Conservation (phyloP, 1,140 invertebrate species). For the Panulirus ornatus region DNA sequence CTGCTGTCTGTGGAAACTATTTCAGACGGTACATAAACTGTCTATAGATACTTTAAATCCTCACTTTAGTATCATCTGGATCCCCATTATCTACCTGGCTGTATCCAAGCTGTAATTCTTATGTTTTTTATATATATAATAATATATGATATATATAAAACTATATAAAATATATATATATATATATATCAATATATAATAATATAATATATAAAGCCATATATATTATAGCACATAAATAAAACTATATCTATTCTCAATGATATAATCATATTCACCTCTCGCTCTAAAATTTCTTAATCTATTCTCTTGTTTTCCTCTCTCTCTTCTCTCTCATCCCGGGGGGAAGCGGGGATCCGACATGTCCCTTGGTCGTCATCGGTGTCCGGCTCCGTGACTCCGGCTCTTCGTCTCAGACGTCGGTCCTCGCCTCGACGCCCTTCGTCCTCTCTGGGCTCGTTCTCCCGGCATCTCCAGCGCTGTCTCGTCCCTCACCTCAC, state of each 20-base stretch:
- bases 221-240: neutral
- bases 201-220: neutral
- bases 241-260: too few relatives aligned
- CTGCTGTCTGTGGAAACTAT: too few relatives aligned
- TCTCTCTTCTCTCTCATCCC: constrained; percentile 10
- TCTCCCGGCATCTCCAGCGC: too few relatives aligned
- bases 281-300: neutral
- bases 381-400: neutral
- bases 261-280: neutral
- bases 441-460: neutral
- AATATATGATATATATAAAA: neutral
- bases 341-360: too few relatives aligned
- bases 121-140: neutral
- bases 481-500: too few relatives aligned
- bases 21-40: too few relatives aligned
- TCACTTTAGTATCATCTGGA: too few relatives aligned
- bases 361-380: neutral
- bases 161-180: neutral
- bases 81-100: too few relatives aligned
- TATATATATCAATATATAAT: neutral
- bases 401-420: neutral
- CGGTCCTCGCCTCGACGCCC: neutral
- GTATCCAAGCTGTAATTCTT: neutral
- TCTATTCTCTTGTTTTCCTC: neutral
- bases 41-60: too few relatives aligned